Base-by-base conservation (phyloP, 2,797 vertebrate species). In the Phylloscopus collybita region DNA sequence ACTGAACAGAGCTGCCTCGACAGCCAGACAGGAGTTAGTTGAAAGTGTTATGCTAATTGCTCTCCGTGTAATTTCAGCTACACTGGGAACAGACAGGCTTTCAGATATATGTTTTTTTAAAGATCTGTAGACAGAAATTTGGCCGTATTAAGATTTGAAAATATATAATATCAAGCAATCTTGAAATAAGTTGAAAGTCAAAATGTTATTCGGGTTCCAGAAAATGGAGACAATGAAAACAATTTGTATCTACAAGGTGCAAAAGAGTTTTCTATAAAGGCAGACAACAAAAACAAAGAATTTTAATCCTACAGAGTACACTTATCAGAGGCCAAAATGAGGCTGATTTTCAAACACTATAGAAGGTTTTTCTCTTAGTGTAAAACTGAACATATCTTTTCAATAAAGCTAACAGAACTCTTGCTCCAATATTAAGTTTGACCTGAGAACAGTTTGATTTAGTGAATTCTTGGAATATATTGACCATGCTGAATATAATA, bases 91-190 rank as follows among this genome's bases (percentile, higher is more conserved):
- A 93, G 86, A 90, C n/a, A 85, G 82, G 57, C 38, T 93, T 90
- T 69, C 61, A 88, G 61, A 82, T 61, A 86, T 0, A 84, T 38
- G 9, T 12, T 7, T 50, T 57, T 90, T 86, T 79, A 34, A 96
- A 96, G 93, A 91, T 88, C 66, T 91, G 76, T n/a, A 70, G 80
- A 88, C 67, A 92, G 83, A 96, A 97, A 96, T 96, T 84, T 73
- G 88, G 94, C 67, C 56, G 15, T 85, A 57, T 92, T 84, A 90
- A 93, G 92, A 91, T 90, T 74, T 82, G 91, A 71, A 94, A 96
- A 93, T 71, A 92, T 19, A 1, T 49, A 56, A 34, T 40, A 81
- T 16, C 61, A 86, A 92, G 79, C 49, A 75, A 56, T 30, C 50
- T 44, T 40, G 57, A 94, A 88, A 70, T 62, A 67, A 92, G 83